Conservation (phyloP, 2,113 vertebrate species). For the Australoheros scitulus region DNA sequence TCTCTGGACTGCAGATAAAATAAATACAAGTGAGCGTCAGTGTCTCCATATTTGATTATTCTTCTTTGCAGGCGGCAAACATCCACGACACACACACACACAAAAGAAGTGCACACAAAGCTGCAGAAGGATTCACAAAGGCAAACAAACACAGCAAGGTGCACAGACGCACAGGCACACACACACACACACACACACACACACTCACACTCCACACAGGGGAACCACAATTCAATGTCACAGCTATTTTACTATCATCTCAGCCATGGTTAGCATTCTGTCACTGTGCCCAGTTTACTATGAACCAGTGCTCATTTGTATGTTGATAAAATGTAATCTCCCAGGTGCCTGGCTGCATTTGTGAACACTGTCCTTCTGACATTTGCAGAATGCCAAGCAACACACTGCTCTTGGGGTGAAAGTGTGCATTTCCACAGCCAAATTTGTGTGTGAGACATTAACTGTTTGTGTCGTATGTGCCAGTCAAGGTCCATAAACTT, state of each 20-base stretch:
- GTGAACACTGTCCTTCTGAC: slow-evolving; percentile 75
- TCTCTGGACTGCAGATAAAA: slow-evolving; percentile 32
- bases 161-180: neutral
- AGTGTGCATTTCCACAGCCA: neutral
- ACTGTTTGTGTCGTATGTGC: neutral
- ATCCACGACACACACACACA: slow-evolving; percentile 5
- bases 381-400: slow-evolving; percentile 74
- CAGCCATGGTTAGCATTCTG: slow-evolving; percentile 62
- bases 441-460: neutral
- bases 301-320: slow-evolving; percentile 73
- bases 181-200: neutral
- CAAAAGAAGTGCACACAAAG: neutral
- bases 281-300: slow-evolving; percentile 48
- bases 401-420: slow-evolving; percentile 26
- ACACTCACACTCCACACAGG: neutral
- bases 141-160: neutral
- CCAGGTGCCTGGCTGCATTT: slow-evolving; percentile 65
- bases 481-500: neutral
- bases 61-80: slow-evolving; percentile 38
- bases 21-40: neutral
- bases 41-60: slow-evolving; percentile 40
- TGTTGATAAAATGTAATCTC: slow-evolving; percentile 78
- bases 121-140: slow-evolving; percentile 1
- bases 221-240: slow-evolving; percentile 46
- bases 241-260: slow-evolving; percentile 37